These are phyloP conservation scores for Drosophila rufa DNA, from an alignment of 1,140 invertebrate genomes.

Conservation along the genomic window DNA sequence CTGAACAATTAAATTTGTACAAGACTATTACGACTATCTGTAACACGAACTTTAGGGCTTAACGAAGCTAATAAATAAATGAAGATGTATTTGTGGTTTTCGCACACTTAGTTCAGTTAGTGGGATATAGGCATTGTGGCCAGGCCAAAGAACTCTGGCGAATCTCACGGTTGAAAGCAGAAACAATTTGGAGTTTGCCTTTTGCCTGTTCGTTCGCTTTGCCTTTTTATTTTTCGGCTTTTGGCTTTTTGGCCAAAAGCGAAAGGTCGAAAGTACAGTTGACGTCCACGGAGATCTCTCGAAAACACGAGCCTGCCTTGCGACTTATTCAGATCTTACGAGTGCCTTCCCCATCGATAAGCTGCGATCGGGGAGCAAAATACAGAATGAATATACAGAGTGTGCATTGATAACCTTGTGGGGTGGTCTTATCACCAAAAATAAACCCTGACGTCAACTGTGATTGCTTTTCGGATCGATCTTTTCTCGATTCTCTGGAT, in stretches of 20 bases:
- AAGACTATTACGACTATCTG: not conserved
- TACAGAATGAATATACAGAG: slow-evolving; percentile 28
- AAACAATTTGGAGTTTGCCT: slow-evolving; percentile 31
- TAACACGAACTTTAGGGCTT: no score
- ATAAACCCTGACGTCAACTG: slow-evolving; percentile 34
- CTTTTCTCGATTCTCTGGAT: not conserved
- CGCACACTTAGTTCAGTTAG: not conserved
- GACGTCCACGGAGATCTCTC: not conserved
- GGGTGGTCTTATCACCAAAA: slow-evolving; percentile 40
- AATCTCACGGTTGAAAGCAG: slow-evolving; percentile 2
- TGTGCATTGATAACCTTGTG: slow-evolving; percentile 37
- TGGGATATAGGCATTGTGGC: not conserved
- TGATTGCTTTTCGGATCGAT: slow-evolving; percentile 7
- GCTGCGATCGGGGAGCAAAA: slow-evolving; percentile 31
- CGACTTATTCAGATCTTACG: slow-evolving; percentile 37
- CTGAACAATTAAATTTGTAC: no score
- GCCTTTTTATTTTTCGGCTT: not conserved
- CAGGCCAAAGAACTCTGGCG: slow-evolving; percentile 39
- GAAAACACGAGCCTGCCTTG: slow-evolving; percentile 1
- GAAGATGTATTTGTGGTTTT: not conserved
- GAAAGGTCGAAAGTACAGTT: slow-evolving; percentile 48
- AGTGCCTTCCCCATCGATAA: slow-evolving; percentile 50
- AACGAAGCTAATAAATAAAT: not conserved
- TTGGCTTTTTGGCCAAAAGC: slow-evolving; percentile 17
- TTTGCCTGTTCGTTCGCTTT: slow-evolving; percentile 20